These are phyloP conservation scores for Pempheris klunzingeri DNA, from an alignment of 2,797 vertebrate species.

Conservation along the genomic window DNA sequence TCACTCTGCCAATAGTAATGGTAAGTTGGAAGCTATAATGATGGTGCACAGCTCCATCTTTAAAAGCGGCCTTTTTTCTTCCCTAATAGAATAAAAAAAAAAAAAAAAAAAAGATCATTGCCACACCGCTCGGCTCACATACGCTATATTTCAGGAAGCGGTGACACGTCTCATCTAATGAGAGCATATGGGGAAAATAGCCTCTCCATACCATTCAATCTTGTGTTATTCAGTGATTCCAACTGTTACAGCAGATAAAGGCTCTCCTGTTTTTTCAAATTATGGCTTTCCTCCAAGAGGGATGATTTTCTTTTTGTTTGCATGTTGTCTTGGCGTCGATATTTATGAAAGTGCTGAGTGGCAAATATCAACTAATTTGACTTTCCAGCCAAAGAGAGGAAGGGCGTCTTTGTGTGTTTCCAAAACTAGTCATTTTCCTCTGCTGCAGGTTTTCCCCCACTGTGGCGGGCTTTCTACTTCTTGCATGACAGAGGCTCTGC, in stretches of 20 bases:
- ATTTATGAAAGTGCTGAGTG: slow-evolving; percentile 11
- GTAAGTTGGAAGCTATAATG: slow-evolving; percentile 53
- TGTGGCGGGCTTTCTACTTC: slow-evolving; percentile 36
- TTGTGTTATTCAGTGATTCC: not conserved
- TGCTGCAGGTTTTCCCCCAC: slow-evolving; percentile 34
- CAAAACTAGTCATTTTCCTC: slow-evolving; percentile 24
- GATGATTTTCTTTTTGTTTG: not conserved
- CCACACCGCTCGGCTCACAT: slow-evolving; percentile 9
- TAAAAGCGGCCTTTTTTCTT: slow-evolving; percentile 39
- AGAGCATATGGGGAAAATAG: slow-evolving; percentile 23
- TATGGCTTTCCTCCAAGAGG: not conserved
- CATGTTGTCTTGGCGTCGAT: not conserved
- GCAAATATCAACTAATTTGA: slow-evolving; percentile 36
- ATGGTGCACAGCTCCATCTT: slow-evolving; percentile 52
- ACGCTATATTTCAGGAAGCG: slow-evolving; percentile 21
- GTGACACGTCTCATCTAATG: slow-evolving; percentile 45
- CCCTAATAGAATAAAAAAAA: slow-evolving; percentile 23
- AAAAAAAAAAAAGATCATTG: not conserved
- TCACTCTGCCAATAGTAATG: slow-evolving; percentile 64
- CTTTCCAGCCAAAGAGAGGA: not conserved
- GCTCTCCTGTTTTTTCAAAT: slow-evolving; percentile 5
- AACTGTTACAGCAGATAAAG: not conserved
- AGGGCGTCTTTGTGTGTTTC: not conserved
- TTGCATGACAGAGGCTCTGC: slow-evolving; percentile 70
- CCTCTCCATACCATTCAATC: not conserved